Conservation (phyloP, 2,888 invertebrate species). For the Esperia sulphurella region DNA sequence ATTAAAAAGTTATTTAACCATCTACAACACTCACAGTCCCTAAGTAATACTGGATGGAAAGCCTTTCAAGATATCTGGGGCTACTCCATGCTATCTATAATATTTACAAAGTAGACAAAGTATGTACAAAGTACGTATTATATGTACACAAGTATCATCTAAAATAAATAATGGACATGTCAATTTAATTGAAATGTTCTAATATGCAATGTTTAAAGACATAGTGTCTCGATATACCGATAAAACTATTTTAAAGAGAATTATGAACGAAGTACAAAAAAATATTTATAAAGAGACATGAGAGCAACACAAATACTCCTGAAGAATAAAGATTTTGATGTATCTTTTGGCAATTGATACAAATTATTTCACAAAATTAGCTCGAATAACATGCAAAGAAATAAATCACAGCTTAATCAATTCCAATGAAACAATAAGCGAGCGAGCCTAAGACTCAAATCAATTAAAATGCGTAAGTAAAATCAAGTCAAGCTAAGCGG, state of each 20-base stretch:
- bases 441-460: neutral
- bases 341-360: neutral
- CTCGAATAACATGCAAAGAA: too few species aligned
- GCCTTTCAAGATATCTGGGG: conserved; percentile 36
- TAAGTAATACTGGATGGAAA: conserved; percentile 70
- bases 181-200: conserved; percentile 70
- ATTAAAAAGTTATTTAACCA: conserved; percentile 21
- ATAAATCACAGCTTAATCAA: conserved; percentile 1
- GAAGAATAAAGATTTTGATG: neutral
- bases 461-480: conserved; percentile 17
- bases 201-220: conserved; percentile 57
- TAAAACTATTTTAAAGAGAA: conserved; percentile 31
- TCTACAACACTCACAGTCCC: conserved; percentile 54
- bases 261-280: conserved; percentile 28
- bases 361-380: neutral
- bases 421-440: neutral
- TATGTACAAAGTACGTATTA: conserved; percentile 62
- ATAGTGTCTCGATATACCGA: conserved; percentile 40
- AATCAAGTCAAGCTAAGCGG: conserved; percentile 28
- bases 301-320: conserved; percentile 6
- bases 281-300: neutral
- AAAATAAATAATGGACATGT: conserved; percentile 75
- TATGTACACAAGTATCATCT: conserved; percentile 63
- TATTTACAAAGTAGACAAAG: conserved; percentile 57
- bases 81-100: conserved; percentile 40